Percentiles rank a stretch among this genome's conserved stretches.
phyloP scores from a whole-genome alignment of 2,113 vertebrate genomes.

The Chrysemys picta region DNA sequence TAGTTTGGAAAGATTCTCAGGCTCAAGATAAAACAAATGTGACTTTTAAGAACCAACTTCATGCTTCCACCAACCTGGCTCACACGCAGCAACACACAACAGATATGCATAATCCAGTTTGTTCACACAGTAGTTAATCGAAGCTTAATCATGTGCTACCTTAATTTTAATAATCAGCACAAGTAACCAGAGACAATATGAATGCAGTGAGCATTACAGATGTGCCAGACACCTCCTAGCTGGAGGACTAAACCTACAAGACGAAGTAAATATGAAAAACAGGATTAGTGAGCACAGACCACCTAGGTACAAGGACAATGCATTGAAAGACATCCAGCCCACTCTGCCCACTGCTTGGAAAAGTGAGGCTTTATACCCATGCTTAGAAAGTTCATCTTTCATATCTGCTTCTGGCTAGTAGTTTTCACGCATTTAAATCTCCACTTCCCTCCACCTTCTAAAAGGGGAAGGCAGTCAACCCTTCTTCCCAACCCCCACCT shows the following conservation, averaged over 20 bases:
- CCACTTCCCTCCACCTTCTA: neutral
- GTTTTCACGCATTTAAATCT: neutral
- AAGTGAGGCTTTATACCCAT: neutral
- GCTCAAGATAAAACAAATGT: neutral
- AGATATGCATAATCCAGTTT: neutral
- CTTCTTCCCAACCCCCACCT: neutral
- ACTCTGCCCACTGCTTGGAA: neutral
- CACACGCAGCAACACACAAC: neutral
- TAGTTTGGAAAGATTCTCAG: neutral
- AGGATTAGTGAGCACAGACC: neutral
- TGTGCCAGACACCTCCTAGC: neutral
- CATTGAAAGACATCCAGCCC: neutral
- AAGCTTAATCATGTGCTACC: neutral
- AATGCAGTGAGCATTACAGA: neutral
- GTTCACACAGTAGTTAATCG: neutral
- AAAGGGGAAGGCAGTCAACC: neutral
- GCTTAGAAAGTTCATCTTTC: neutral
- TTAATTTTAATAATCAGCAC: neutral
- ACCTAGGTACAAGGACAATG: neutral
- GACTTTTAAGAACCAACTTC: neutral
- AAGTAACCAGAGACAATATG: neutral
- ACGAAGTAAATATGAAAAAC: neutral
- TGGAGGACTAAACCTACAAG: neutral
- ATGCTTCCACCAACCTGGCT: neutral
- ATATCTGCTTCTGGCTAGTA: neutral